phyloP scores from a whole-genome alignment of 2,797 vertebrate species.

The Molothrus ater region DNA sequence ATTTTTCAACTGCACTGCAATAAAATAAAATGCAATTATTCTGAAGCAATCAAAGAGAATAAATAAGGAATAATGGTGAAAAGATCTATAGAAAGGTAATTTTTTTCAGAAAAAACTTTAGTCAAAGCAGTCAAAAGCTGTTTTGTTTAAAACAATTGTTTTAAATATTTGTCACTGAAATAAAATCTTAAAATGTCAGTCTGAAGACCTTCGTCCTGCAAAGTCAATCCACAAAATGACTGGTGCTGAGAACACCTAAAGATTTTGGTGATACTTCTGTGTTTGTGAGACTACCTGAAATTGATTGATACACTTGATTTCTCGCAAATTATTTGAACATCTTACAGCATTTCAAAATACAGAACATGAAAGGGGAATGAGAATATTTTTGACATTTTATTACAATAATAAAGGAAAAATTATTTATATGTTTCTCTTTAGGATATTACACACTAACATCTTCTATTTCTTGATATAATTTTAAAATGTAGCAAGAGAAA shows the following conservation, averaged over 20 bases:
- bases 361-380: not conserved
- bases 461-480: not conserved
- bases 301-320: not conserved
- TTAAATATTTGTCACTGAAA: not conserved
- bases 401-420: not conserved
- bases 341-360: not conserved
- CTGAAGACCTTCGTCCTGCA: not conserved
- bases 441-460: not conserved
- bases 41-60: not conserved
- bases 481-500: not conserved
- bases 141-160: not conserved
- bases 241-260: not conserved
- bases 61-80: not conserved
- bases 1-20: not conserved
- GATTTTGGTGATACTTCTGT: not conserved
- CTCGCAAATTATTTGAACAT: not conserved
- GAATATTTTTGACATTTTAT: not conserved
- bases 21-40: not conserved
- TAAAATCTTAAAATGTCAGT: not conserved
- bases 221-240: not conserved
- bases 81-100: not conserved
- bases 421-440: not conserved
- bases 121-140: not conserved
- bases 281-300: not conserved
- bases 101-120: not conserved